Conservation (phyloP, 2,797 vertebrate genomes). For the Phoxinus dragarum region DNA sequence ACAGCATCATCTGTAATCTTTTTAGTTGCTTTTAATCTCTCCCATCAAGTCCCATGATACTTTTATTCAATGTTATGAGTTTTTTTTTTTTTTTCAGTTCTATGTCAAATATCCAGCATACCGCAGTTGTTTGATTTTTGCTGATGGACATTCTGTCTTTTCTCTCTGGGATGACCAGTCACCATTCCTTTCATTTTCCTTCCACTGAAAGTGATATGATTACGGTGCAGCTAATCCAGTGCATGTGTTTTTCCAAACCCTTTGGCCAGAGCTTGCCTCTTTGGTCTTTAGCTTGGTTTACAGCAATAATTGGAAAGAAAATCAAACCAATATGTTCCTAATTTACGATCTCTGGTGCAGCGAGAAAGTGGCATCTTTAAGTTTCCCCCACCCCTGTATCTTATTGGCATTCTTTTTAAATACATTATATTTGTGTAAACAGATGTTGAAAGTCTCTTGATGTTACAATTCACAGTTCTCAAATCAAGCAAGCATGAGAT, state of each 20-base stretch:
- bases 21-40: constrained; percentile 10
- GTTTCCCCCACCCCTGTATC: constrained; percentile 26
- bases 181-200: constrained; percentile 60
- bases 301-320: constrained; percentile 64
- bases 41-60: neutral
- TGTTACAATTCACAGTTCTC: constrained; percentile 11
- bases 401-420: constrained; percentile 21
- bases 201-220: constrained; percentile 67
- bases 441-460: constrained; percentile 41
- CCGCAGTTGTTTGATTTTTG: constrained; percentile 11
- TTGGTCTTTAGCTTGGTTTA: constrained; percentile 59
- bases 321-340: constrained; percentile 61
- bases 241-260: constrained; percentile 74
- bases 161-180: constrained; percentile 42
- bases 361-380: constrained; percentile 53
- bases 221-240: constrained; percentile 62
- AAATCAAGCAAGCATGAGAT: neutral
- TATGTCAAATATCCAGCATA: constrained; percentile 28
- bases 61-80: neutral
- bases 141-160: constrained; percentile 33
- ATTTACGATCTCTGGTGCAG: constrained; percentile 59
- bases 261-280: constrained; percentile 65
- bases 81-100: constrained; percentile 8
- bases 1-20: constrained; percentile 19
- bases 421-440: constrained; percentile 1